A percentile compares a stretch with the other conserved stretches of the same genome.
Conservation (phyloP, 1,140 invertebrate species). For the Ruditapes philippinarum region DNA sequence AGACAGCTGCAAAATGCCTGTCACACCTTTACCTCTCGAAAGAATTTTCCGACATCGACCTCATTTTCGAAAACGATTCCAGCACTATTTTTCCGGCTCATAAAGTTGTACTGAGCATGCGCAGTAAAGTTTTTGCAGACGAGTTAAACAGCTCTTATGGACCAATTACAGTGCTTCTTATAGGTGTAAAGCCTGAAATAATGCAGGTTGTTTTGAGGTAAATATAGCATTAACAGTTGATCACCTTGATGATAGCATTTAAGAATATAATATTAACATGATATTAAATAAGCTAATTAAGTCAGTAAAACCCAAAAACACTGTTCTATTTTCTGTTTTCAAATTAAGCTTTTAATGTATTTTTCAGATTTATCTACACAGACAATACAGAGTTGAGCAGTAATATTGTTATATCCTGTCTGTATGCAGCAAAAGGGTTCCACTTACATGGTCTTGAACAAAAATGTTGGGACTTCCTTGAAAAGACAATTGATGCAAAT, state of each 20-base stretch:
- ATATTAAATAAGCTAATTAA: too few relatives aligned
- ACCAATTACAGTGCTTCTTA: background rate
- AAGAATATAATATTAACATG: too few relatives aligned
- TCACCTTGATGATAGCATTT: too few relatives aligned
- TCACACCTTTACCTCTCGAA: background rate
- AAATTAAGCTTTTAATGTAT: too few relatives aligned
- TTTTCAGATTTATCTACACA: background rate
- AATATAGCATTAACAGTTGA: too few relatives aligned
- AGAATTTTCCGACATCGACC: background rate
- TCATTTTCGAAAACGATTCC: background rate
- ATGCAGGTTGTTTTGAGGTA: conserved; percentile 24
- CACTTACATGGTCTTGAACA: background rate
- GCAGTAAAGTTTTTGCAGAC: conserved; percentile 44
- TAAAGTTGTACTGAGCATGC: conserved; percentile 44
- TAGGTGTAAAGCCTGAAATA: background rate
- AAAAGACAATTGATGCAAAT: background rate
- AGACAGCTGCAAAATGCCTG: background rate
- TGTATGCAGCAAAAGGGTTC: conserved; percentile 13
- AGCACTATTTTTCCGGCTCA: background rate
- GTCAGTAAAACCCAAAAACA: too few relatives aligned
- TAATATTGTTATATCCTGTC: background rate
- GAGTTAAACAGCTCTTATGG: conserved; percentile 48
- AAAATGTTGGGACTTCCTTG: background rate
- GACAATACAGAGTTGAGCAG: background rate
- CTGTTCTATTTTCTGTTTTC: too few relatives aligned